Evolutionary conservation across 2,888 invertebrate species (phyloP).

Genomic region (Nysson spinosus): DNA sequence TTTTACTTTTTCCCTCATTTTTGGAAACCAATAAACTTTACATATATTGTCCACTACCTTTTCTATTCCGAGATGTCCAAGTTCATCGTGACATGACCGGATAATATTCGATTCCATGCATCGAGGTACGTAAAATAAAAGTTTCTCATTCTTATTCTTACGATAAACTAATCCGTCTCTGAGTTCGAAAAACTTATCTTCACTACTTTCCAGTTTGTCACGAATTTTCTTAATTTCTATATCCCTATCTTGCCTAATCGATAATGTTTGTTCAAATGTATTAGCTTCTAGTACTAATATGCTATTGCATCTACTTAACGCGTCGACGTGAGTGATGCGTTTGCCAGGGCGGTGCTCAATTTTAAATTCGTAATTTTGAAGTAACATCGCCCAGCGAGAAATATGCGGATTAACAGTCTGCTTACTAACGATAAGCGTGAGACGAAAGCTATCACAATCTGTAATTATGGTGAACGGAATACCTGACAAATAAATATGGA

Average conservation of each 20-base stretch:
- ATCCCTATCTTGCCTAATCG: conserved; percentile 4
- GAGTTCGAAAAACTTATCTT: conserved; percentile 1
- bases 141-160: conserved; percentile 1
- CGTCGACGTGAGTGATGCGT: no score
- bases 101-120: conserved; percentile 10
- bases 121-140: conserved; percentile 11
- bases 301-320: neutral
- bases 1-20: neutral
- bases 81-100: conserved; percentile 8
- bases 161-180: neutral
- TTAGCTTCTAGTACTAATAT: neutral
- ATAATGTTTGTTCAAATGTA: no score
- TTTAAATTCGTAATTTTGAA: no score
- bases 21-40: conserved; percentile 9
- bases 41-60: conserved; percentile 3
- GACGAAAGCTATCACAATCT: conserved; percentile 13
- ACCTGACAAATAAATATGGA: conserved; percentile 6
- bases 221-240: neutral
- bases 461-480: conserved; percentile 1
- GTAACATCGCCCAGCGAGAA: conserved; percentile 10
- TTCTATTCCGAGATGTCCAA: conserved; percentile 1
- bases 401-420: conserved; percentile 1
- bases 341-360: no score
- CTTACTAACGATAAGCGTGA: neutral
- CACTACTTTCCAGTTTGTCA: neutral